Evolutionary conservation across 2,888 invertebrate species (phyloP), one percentile per base, ranked within the genome.

Genomic region (Lasioglossum vierecki): DNA sequence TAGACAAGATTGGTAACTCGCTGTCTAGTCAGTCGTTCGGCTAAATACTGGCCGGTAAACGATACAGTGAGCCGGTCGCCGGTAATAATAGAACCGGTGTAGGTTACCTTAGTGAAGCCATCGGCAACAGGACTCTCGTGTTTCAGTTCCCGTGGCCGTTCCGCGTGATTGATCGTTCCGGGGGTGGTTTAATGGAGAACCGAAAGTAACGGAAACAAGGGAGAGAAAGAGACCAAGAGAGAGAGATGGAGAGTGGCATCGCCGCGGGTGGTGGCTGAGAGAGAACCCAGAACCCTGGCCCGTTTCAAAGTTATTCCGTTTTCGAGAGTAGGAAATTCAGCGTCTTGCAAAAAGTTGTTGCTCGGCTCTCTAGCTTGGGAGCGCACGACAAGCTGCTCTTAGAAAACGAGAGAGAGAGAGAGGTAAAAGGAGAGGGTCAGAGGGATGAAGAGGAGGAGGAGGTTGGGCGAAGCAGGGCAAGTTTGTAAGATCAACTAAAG

Each of bases 401-500:
- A 53, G 53, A 22, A 53, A 53, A 53, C 53, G 22, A 22, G 9
- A 60, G 11, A 26, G 26, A 30, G 60, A 13, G 13, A 26, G 60
- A 11, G 75, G 13, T 9, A 57, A 9, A 26, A 4, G 26, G 26
- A 60, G 57, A 9, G 57, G 15, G 30, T 9, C 30, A 30, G 63
- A 1, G n/a, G 39, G 18, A 22, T 6, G 4, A 2, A 22, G 9
- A 22, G 5, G n/a, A 3, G 9, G 60, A 13, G 1, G 26, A 8
- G 6, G 53, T 22, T 22, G 9, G 60, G 60, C 41, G 22, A 35
- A 26, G 44, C 8, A 35, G 57, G 15, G 30, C 79, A 88, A 90
- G 88, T 90, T 90, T 85, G 88, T 80, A 88, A 90, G 90, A 90
- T 90, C 88, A 87, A 90, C 88, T 80, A 84, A 90, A 90, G 90